phyloP scores from a whole-genome alignment of 2,113 vertebrate species.

The Pseudorhombus dupliciocellatus region DNA sequence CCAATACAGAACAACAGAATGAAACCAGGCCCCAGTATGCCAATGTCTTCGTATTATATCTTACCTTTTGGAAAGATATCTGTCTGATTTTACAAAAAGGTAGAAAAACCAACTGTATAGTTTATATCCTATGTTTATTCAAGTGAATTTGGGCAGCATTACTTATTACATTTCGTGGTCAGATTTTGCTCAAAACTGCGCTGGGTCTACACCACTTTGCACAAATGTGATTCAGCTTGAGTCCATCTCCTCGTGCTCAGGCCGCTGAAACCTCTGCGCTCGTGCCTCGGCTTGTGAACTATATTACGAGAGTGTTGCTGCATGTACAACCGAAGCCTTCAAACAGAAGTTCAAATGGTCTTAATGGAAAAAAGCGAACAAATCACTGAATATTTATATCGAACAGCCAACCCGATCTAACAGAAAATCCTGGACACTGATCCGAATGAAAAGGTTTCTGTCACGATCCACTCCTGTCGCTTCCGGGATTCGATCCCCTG shows the following conservation, averaged over 20 bases:
- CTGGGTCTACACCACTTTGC: background rate
- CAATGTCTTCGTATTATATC: constrained; percentile 2
- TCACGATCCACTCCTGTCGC: too few relatives aligned
- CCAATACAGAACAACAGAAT: background rate
- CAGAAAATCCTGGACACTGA: too few relatives aligned
- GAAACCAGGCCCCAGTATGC: background rate
- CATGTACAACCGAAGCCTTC: background rate
- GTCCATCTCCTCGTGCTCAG: background rate
- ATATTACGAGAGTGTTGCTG: background rate
- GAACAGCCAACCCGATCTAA: too few relatives aligned
- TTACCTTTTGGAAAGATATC: background rate
- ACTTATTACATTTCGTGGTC: background rate
- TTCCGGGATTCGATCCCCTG: too few relatives aligned
- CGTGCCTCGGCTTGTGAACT: background rate
- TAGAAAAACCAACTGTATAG: background rate
- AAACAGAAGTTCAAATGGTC: background rate
- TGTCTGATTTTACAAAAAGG: constrained; percentile 14
- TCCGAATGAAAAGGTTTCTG: too few relatives aligned
- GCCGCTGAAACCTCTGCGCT: background rate
- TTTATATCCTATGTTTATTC: background rate
- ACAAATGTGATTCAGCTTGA: background rate
- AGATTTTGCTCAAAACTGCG: background rate
- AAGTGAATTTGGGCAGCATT: background rate
- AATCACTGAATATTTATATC: too few relatives aligned
- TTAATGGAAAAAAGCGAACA: too few relatives aligned